Conservation (phyloP, 2,797 vertebrate species). For the Sebastes iracundus region DNA sequence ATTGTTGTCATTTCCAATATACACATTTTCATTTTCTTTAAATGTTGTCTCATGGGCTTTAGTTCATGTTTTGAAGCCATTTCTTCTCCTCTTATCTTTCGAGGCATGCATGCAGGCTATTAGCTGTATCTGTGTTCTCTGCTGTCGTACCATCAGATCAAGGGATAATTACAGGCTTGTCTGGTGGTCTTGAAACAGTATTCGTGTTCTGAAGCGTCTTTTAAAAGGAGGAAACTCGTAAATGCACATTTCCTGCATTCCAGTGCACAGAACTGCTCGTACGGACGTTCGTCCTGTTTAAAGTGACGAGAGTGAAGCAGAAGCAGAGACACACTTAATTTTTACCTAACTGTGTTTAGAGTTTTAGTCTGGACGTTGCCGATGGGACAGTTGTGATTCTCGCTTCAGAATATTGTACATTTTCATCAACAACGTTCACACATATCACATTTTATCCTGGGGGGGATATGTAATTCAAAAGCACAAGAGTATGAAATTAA, state of each 20-base stretch:
- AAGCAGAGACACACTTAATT: background rate
- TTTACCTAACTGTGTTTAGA: background rate
- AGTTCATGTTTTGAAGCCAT: background rate
- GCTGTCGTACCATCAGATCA: slow-evolving; percentile 10
- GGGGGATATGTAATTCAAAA: background rate
- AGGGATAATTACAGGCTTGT: slow-evolving; percentile 31
- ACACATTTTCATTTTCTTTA: background rate
- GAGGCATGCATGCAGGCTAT: background rate
- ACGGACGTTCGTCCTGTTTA: background rate
- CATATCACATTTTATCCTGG: background rate
- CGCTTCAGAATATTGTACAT: background rate
- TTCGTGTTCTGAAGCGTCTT: background rate
- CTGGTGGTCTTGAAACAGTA: background rate
- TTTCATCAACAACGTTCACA: background rate
- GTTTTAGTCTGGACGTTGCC: background rate
- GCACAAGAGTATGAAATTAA: background rate
- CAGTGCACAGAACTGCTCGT: background rate
- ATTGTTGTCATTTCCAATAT: background rate
- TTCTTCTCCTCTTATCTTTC: background rate
- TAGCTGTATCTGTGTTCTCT: slow-evolving; percentile 3
- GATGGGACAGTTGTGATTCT: background rate
- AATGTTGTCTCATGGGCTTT: background rate
- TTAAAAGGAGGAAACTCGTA: slow-evolving; percentile 25
- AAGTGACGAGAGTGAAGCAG: background rate
- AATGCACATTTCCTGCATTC: slow-evolving; percentile 50